These are phyloP conservation scores for Boloria selene DNA, from an alignment of 2,888 invertebrate species.

Conservation along the genomic window DNA sequence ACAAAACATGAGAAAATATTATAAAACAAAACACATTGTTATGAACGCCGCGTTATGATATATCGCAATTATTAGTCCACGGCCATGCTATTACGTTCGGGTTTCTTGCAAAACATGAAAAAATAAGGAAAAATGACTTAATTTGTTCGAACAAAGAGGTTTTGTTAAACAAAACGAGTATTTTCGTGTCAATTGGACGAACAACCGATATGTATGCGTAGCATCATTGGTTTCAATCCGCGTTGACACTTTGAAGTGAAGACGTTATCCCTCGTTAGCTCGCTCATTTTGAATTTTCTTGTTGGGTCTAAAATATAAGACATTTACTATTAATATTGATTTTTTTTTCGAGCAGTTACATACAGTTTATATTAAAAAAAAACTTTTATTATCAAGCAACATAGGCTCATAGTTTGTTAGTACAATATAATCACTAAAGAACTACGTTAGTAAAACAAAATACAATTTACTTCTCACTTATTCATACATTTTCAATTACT, in stretches of 20 bases:
- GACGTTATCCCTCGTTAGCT: conserved; percentile 19
- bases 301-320: conserved; percentile 9
- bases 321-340: background rate
- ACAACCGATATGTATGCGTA: conserved; percentile 21
- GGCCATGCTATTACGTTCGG: conserved; percentile 1
- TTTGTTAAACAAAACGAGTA: conserved; percentile 1
- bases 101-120: conserved; percentile 11
- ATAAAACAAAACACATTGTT: conserved; percentile 4
- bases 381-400: no score
- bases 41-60: conserved; percentile 8
- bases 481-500: no score
- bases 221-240: conserved; percentile 15
- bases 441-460: no score
- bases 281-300: conserved; percentile 10
- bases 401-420: no score
- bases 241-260: conserved; percentile 24
- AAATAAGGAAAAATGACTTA: conserved; percentile 16
- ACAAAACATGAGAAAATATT: background rate
- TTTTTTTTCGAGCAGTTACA: background rate
- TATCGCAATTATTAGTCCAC: conserved; percentile 16
- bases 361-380: no score
- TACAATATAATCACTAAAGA: no score
- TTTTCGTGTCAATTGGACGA: conserved; percentile 17
- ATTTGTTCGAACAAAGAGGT: conserved; percentile 12
- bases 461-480: no score